phyloP scores from a whole-genome alignment of 64 coral and sea anemone species.

The Pachyseris speciosa region DNA sequence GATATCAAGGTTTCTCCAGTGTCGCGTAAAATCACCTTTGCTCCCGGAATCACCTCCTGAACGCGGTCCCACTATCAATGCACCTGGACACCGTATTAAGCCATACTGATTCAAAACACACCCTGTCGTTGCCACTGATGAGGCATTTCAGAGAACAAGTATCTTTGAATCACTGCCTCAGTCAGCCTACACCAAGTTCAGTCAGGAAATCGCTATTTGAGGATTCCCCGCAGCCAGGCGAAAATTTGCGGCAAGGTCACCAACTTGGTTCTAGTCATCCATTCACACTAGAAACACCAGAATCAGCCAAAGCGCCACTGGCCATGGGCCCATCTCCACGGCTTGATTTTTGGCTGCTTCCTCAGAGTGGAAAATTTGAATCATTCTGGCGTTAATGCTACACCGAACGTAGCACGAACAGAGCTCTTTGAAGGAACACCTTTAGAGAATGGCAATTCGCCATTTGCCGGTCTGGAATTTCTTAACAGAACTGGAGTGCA shows the following conservation, averaged over 20 bases:
- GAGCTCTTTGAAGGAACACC: neutral
- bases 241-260: neutral
- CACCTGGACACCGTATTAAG: neutral
- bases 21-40: neutral
- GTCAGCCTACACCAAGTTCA: neutral
- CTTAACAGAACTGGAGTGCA: neutral
- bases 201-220: constrained; percentile 20
- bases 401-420: neutral
- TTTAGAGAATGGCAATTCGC: constrained; percentile 6
- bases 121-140: neutral
- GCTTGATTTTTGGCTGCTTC: constrained; percentile 38
- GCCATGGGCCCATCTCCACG: neutral
- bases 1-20: neutral
- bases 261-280: neutral
- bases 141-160: neutral
- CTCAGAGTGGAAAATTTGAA: neutral
- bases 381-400: neutral
- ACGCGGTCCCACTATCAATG: neutral
- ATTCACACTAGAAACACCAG: neutral
- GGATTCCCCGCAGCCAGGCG: neutral
- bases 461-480: constrained; percentile 13
- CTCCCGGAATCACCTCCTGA: neutral
- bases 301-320: neutral
- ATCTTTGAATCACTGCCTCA: neutral
- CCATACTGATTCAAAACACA: neutral